Evolutionary conservation across 2,888 invertebrate species (phyloP).

Genomic region (Nyleta sp.): DNA sequence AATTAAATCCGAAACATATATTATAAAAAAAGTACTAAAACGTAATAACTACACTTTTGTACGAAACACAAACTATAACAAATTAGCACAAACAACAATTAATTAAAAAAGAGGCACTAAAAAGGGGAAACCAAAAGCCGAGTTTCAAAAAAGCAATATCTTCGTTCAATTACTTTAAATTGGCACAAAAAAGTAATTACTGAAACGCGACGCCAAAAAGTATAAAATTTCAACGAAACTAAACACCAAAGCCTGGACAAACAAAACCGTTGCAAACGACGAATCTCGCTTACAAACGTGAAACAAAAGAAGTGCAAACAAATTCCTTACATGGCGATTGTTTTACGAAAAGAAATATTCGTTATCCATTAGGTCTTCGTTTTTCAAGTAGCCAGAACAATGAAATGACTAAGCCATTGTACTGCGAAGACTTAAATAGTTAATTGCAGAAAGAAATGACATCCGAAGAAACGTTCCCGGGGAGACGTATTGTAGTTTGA

Average conservation of each 20-base stretch:
- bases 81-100: no score
- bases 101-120: no score
- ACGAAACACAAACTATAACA: no score
- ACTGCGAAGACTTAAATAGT: conserved; percentile 44
- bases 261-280: neutral
- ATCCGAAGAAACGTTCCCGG: conserved; percentile 42
- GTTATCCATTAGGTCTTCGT: conserved; percentile 36
- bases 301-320: conserved; percentile 13
- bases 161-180: no score
- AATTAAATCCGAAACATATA: no score
- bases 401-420: conserved; percentile 52
- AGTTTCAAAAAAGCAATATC: no score
- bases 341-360: conserved; percentile 40
- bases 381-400: conserved; percentile 47
- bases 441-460: conserved; percentile 59
- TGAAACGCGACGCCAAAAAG: neutral
- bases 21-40: no score
- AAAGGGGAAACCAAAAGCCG: no score
- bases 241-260: neutral
- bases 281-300: conserved; percentile 16
- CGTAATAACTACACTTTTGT: no score
- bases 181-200: no score
- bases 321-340: conserved; percentile 22
- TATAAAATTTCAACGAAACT: neutral
- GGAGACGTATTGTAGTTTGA: conserved; percentile 43